Evolutionary conservation across 2,797 vertebrate genomes (phyloP).

Genomic region (Capromys pilorides): DNA sequence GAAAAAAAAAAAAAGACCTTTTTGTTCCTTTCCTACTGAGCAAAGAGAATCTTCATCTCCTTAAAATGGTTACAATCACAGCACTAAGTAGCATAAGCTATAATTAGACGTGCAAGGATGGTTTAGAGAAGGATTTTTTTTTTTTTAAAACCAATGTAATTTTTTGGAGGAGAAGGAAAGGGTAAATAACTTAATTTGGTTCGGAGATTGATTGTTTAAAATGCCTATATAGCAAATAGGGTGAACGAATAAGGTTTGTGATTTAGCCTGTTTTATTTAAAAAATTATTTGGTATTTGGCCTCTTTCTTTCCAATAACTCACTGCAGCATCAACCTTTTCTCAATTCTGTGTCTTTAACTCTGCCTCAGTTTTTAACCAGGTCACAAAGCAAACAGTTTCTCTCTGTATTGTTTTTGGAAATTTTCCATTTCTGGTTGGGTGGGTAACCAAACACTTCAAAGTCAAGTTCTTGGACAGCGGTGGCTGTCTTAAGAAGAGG

Average conservation of each 20-base stretch:
- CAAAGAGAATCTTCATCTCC: constrained; percentile 72
- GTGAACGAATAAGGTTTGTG: not conserved
- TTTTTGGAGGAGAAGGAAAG: not conserved
- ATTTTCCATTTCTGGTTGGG: constrained; percentile 61
- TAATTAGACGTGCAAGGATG: constrained; percentile 62
- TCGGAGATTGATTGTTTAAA: constrained; percentile 67
- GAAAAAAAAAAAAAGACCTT: constrained; percentile 18
- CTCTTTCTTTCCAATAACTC: constrained; percentile 45
- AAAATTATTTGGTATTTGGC: not conserved
- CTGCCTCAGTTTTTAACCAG: constrained; percentile 65
- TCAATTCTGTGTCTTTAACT: constrained; percentile 12
- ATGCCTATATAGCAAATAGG: not conserved
- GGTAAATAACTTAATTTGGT: constrained; percentile 15
- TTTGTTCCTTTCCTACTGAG: constrained; percentile 42
- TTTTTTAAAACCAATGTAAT: not conserved
- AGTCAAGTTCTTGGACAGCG: constrained; percentile 54
- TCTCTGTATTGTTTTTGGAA: constrained; percentile 34
- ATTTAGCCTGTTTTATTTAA: constrained; percentile 43
- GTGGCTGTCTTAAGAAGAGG: constrained; percentile 67
- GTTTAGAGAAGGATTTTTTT: constrained; percentile 44
- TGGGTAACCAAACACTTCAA: constrained; percentile 61
- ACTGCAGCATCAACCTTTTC: not conserved
- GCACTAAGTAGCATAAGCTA: constrained; percentile 14
- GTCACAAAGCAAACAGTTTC: constrained; percentile 50
- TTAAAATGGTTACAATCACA: constrained; percentile 68